Percentiles rank a stretch among this genome's conserved stretches.
These are phyloP conservation scores for Dicycla oo DNA, from an alignment of 2,888 invertebrate species.

Conservation along the genomic window DNA sequence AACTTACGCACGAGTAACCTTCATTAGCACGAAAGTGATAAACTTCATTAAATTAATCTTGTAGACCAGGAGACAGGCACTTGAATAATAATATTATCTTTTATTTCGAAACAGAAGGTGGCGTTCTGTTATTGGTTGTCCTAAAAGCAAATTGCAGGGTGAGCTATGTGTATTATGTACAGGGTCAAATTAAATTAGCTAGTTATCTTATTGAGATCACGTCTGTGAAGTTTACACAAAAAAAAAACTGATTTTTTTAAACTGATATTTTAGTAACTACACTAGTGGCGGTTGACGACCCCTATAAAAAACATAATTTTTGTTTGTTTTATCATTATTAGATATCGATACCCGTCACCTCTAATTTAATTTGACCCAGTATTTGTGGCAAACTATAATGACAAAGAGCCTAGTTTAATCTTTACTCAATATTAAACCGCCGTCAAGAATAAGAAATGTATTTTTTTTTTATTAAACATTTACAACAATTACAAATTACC, in stretches of 20 bases:
- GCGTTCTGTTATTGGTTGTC: neutral
- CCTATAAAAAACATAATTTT: no score
- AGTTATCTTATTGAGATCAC: no score
- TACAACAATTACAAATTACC: neutral
- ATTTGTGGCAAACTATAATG: neutral
- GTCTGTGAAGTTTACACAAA: no score
- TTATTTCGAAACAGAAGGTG: neutral
- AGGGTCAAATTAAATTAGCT: no score
- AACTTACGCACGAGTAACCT: slow-evolving; percentile 13
- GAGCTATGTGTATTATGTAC: neutral
- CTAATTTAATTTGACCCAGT: no score
- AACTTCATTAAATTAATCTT: slow-evolving; percentile 34
- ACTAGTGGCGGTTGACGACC: no score
- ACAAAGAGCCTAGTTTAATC: neutral
- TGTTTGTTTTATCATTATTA: no score
- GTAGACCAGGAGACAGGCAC: slow-evolving; percentile 18
- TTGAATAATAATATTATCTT: neutral
- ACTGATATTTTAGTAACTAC: no score
- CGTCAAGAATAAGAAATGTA: neutral
- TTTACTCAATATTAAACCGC: neutral
- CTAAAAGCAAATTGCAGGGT: neutral
- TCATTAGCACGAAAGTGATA: slow-evolving; percentile 26
- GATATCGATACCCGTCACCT: no score
- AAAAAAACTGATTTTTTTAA: no score
- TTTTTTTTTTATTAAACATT: neutral